A percentile compares a stretch with the other conserved stretches of the same genome.
Evolutionary conservation across 2,888 invertebrate genomes (phyloP).

Genomic region (Suillia variegata): DNA sequence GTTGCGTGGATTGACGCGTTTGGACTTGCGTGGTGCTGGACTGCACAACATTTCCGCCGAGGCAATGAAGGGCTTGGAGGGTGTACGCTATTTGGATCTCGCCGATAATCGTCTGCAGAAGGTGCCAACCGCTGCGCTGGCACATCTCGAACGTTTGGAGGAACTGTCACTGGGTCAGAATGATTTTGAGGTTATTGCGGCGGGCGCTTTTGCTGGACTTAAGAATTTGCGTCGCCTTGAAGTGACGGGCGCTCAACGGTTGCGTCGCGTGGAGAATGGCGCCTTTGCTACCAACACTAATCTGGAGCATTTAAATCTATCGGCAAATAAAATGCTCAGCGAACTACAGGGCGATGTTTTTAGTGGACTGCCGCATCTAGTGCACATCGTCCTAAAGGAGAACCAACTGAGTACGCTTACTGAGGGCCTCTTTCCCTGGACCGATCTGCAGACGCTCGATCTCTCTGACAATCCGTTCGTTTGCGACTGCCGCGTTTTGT

Average conservation of each 20-base stretch:
- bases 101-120: conserved; percentile 78
- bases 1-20: conserved; percentile 73
- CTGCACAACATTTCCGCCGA: conserved; percentile 77
- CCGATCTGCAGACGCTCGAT: conserved; percentile 76
- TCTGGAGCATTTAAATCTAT: conserved; percentile 75
- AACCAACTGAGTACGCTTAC: conserved; percentile 77
- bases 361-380: conserved; percentile 78
- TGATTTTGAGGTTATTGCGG: conserved; percentile 72
- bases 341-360: conserved; percentile 78
- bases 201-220: conserved; percentile 78
- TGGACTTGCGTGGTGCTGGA: conserved; percentile 82
- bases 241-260: conserved; percentile 76
- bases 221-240: conserved; percentile 78
- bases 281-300: conserved; percentile 82
- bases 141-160: conserved; percentile 74
- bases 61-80: conserved; percentile 76
- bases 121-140: conserved; percentile 78
- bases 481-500: conserved; percentile 80
- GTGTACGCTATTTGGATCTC: conserved; percentile 77
- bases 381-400: conserved; percentile 76
- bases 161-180: conserved; percentile 84
- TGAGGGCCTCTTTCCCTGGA: conserved; percentile 81
- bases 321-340: conserved; percentile 77
- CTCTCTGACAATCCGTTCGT: conserved; percentile 81
- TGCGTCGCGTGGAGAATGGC: conserved; percentile 76